Percentiles rank a stretch among this genome's conserved stretches.
These are phyloP conservation scores for Vicugna pacos DNA, from an alignment of 2,113 vertebrate genomes.

Conservation along the genomic window DNA sequence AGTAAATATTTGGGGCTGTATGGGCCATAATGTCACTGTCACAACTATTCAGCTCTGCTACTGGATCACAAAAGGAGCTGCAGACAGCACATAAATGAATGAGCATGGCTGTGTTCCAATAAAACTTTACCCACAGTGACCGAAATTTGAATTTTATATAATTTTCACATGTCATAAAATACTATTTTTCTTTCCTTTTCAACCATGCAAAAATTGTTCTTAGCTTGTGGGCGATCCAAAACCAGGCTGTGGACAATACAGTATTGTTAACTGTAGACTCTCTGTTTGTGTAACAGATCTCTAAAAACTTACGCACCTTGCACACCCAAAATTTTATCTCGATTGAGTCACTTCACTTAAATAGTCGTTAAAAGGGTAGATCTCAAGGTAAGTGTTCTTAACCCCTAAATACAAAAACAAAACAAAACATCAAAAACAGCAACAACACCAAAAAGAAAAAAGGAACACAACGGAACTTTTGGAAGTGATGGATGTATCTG, in stretches of 20 bases:
- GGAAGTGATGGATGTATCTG: not conserved
- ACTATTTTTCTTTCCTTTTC: not conserved
- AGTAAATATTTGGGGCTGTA: not conserved
- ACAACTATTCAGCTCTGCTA: not conserved
- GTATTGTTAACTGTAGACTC: too few species aligned
- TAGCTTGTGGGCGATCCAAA: not conserved
- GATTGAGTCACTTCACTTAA: not conserved
- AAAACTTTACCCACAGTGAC: not conserved
- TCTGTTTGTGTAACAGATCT: rapidly evolving
- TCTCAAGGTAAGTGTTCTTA: not conserved
- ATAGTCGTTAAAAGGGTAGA: not conserved
- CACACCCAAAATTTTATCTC: not conserved
- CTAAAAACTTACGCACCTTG: not conserved
- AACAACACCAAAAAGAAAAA: not conserved
- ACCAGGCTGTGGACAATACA: too few species aligned
- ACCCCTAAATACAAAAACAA: not conserved
- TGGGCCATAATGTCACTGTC: not conserved
- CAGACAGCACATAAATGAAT: rapidly evolving
- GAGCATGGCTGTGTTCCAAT: not conserved
- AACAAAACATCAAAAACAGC: not conserved
- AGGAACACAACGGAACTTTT: not conserved
- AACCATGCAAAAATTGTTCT: not conserved
- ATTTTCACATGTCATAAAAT: not conserved
- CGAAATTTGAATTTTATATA: not conserved
- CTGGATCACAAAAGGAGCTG: rapidly evolving